phyloP scores from a whole-genome alignment of 2,888 invertebrate species.

The Smittia sp. region DNA sequence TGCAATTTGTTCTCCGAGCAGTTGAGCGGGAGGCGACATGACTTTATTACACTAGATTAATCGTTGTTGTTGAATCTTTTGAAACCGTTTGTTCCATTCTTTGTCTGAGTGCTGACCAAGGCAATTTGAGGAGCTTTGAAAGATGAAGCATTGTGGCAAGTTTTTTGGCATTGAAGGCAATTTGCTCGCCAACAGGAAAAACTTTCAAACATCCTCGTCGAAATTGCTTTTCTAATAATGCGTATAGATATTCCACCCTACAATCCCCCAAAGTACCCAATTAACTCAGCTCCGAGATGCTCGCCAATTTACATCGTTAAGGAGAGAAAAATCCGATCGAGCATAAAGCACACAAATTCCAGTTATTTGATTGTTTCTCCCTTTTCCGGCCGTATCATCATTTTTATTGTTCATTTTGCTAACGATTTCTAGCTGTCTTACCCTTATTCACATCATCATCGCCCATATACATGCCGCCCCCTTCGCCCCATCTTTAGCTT shows the following conservation, averaged over 20 bases:
- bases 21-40: slow-evolving; percentile 7
- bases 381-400: slow-evolving; percentile 30
- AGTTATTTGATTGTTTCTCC: slow-evolving; percentile 23
- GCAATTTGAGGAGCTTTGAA: not conserved
- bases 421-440: slow-evolving; percentile 25
- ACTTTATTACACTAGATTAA: slow-evolving; percentile 21
- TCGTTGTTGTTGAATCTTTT: slow-evolving; percentile 13
- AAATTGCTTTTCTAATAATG: slow-evolving; percentile 15
- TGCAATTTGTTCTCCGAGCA: slow-evolving; percentile 13
- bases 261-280: slow-evolving; percentile 39
- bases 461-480: not conserved
- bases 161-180: not conserved
- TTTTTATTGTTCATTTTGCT: slow-evolving; percentile 35
- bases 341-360: slow-evolving; percentile 10
- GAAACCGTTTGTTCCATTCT: not conserved
- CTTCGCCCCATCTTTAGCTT: not conserved
- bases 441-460: slow-evolving; percentile 23
- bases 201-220: not conserved
- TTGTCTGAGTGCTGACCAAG: not conserved
- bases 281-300: slow-evolving; percentile 14
- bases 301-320: slow-evolving; percentile 20
- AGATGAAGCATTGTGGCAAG: not conserved
- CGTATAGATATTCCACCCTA: not conserved
- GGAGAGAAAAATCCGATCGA: slow-evolving; percentile 21
- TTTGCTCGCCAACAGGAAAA: not conserved